Evolutionary conservation across 2,797 vertebrate genomes (phyloP).

Genomic region (Pampus argenteus): DNA sequence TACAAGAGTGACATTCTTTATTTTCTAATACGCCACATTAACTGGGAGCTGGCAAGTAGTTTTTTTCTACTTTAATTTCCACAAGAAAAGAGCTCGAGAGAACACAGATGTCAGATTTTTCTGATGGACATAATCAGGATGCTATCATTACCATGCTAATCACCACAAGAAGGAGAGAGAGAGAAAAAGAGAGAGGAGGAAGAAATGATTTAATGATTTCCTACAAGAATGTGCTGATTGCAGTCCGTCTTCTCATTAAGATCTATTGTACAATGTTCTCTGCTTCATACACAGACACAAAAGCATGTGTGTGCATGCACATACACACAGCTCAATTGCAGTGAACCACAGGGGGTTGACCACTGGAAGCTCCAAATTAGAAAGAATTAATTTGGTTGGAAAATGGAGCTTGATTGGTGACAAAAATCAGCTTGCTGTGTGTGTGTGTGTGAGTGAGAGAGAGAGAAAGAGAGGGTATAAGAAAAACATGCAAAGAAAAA

Average conservation of each 20-base stretch:
- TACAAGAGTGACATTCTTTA: constrained; percentile 8
- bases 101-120: constrained; percentile 75
- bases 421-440: constrained; percentile 67
- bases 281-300: constrained; percentile 58
- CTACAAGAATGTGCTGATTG: constrained; percentile 83
- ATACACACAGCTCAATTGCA: constrained; percentile 61
- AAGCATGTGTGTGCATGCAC: constrained; percentile 24
- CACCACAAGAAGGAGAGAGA: constrained; percentile 64
- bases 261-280: constrained; percentile 78
- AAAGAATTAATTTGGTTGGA: constrained; percentile 84
- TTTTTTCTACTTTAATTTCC: constrained; percentile 46
- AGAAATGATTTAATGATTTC: constrained; percentile 83
- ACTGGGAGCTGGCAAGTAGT: constrained; percentile 12
- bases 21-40: constrained; percentile 26
- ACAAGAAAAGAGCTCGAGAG: constrained; percentile 51
- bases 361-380: constrained; percentile 81
- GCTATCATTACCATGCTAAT: constrained; percentile 79
- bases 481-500: constrained; percentile 24
- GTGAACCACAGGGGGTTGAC: constrained; percentile 76
- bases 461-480: background rate
- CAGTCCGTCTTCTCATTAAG: constrained; percentile 84
- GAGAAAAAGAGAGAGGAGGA: constrained; percentile 66
- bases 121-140: constrained; percentile 78
- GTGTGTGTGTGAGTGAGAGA: constrained; percentile 8
- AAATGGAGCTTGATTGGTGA: constrained; percentile 85